Conservation (phyloP, 2,888 invertebrate genomes). For the Synanthedon tipuliformis region DNA sequence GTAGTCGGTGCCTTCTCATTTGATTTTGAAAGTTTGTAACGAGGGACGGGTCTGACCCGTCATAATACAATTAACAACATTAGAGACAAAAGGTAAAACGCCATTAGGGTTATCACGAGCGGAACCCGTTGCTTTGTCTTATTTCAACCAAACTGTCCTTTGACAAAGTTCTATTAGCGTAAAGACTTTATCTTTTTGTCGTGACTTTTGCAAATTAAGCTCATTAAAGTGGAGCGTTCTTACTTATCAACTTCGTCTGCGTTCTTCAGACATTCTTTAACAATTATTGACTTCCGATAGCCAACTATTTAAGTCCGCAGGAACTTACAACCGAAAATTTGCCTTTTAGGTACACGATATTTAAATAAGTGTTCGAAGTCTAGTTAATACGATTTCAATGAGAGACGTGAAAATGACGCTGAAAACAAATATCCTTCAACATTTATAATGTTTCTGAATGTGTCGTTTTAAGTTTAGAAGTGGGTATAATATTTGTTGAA, state of each 20-base stretch:
- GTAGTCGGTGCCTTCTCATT: too few species aligned
- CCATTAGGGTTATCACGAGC: background rate
- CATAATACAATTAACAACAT: background rate
- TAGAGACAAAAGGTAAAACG: background rate
- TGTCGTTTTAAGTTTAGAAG: too few species aligned
- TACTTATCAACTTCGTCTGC: slow-evolving; percentile 20
- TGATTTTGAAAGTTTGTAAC: too few species aligned
- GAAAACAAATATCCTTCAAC: too few species aligned
- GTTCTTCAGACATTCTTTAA: slow-evolving; percentile 16
- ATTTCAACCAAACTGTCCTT: slow-evolving; percentile 14
- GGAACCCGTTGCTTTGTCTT: slow-evolving; percentile 3
- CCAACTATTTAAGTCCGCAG: too few species aligned
- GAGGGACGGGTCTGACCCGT: background rate
- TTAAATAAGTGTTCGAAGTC: too few species aligned
- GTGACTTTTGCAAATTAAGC: slow-evolving; percentile 57
- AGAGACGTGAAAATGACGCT: too few species aligned
- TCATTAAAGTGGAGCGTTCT: slow-evolving; percentile 32
- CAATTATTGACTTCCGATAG: background rate
- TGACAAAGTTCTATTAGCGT: slow-evolving; percentile 32
- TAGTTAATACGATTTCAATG: too few species aligned
- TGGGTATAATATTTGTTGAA: too few species aligned
- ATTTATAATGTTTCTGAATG: too few species aligned
- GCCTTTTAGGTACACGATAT: too few species aligned
- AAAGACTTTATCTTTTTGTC: slow-evolving; percentile 27
- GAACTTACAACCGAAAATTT: too few species aligned